Base-by-base conservation (phyloP, 2,888 invertebrate species). In the Nomada flava region DNA sequence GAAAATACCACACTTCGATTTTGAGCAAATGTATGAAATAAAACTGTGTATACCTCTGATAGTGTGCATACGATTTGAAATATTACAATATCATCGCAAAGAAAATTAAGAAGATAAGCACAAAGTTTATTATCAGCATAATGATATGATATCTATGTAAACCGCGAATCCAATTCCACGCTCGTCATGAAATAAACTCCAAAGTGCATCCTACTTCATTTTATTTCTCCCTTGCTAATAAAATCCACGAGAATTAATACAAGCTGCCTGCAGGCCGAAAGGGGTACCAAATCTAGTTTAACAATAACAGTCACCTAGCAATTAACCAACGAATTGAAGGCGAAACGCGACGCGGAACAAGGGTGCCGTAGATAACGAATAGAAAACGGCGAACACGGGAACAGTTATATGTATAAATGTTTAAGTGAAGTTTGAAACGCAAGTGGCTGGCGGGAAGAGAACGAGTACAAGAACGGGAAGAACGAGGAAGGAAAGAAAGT, bases 401-500 rank as follows among this genome's bases (percentile, higher is more conserved):
- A 29, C n/a, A 44, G 23, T 53, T 36, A 7, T 36, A n/a, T n/a
- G n/a, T n/a, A 36, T 69, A 60, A 63, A 60, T n/a, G 20, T 50
- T 65, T 62, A 2, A 20, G 10, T 23, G 71, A 57, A 29, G 42
- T 69, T 59, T 44, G 29, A 53, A 55, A 50, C 11, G 20, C n/a
- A n/a, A 29, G 44, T 15, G 15, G 13, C 20, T 47, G 36, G 57
- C 29, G 9, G 7, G 36, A 36, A 36, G 36, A 7, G 36, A 7
- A 36, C 36, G 36, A 36, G 36, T 5, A 36, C 7, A 36, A 29
- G 63, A 50, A 23, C 15, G 18, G 64, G 47, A 26, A 67, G 63
- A 55, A 52, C 44, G 42, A 42, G 53, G 53, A 36, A 36, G 7
- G 36, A 62, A 70, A 63, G 68, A 67, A 70, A 83, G 57, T 36